A percentile compares a stretch with the other conserved stretches of the same genome.
These are phyloP conservation scores for Bradypodion ventrale DNA, from an alignment of 2,797 vertebrate genomes.

Conservation along the genomic window DNA sequence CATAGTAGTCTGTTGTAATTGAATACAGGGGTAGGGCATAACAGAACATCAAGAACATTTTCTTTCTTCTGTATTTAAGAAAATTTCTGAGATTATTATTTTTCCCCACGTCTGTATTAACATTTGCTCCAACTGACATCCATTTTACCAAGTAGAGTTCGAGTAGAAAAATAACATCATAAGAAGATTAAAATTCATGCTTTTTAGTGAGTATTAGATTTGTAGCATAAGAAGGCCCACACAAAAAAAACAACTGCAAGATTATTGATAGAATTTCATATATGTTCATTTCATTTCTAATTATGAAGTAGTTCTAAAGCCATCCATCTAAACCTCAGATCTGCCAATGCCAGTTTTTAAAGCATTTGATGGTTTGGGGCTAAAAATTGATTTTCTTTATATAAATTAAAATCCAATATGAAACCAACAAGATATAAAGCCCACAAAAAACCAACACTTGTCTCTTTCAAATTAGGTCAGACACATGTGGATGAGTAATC, in stretches of 20 bases:
- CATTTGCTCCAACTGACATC: conserved; percentile 28
- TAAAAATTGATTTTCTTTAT: conserved; percentile 69
- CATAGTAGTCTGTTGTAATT: background rate
- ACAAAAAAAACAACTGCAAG: conserved; percentile 27
- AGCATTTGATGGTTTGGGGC: conserved; percentile 67
- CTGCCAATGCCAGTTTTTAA: conserved; percentile 63
- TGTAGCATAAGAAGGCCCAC: conserved; percentile 37
- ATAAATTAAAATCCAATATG: conserved; percentile 74
- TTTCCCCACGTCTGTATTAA: conserved; percentile 6
- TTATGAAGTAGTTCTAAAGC: conserved; percentile 61
- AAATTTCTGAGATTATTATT: conserved; percentile 3
- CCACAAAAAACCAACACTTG: conserved; percentile 49
- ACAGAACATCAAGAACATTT: background rate
- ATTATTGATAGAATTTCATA: conserved; percentile 42
- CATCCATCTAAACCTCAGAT: conserved; percentile 54
- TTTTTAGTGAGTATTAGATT: conserved; percentile 53
- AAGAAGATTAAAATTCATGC: conserved; percentile 59
- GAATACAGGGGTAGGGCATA: too few relatives aligned
- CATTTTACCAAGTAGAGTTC: conserved; percentile 44
- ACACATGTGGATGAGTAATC: conserved; percentile 7
- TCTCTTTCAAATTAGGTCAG: conserved; percentile 42
- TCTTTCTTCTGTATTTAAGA: background rate
- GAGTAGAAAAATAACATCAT: conserved; percentile 58
- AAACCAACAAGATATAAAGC: conserved; percentile 57
- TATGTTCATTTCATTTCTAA: conserved; percentile 48